Evolutionary conservation across 2,113 vertebrate species (phyloP).

Genomic region (Megaleporinus macrocephalus): DNA sequence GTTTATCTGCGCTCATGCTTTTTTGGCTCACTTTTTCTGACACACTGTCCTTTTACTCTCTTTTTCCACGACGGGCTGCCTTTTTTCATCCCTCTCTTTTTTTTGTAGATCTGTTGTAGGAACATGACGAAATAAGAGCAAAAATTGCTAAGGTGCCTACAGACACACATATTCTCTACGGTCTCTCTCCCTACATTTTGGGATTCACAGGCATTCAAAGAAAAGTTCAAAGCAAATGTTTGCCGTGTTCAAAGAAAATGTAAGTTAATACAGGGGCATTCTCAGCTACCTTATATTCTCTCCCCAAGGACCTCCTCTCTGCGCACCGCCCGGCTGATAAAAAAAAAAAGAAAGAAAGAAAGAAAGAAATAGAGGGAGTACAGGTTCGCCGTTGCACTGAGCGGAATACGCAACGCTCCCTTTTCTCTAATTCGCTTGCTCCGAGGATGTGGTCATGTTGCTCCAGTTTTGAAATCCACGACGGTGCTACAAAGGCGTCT

Average conservation of each 20-base stretch:
- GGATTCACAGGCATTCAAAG: conserved; percentile 47
- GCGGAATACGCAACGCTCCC: conserved; percentile 13
- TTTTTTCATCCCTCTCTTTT: background rate
- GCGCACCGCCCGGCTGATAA: conserved; percentile 16
- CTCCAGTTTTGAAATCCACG: conserved; percentile 3
- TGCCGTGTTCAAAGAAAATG: conserved; percentile 46
- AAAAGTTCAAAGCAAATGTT: conserved; percentile 54
- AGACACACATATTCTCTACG: conserved; percentile 36
- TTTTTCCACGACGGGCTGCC: background rate
- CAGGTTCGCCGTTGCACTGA: conserved; percentile 21
- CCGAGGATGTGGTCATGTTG: background rate
- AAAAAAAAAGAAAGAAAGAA: conserved; percentile 41
- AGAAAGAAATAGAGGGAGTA: conserved; percentile 39
- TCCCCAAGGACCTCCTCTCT: conserved; percentile 16
- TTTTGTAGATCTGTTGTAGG: conserved; percentile 18
- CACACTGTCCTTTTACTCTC: conserved; percentile 2
- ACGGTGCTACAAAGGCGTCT: conserved; percentile 5
- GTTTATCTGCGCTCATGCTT: conserved; percentile 35
- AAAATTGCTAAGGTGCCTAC: conserved; percentile 22
- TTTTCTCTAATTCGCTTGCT: background rate
- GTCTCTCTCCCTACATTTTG: conserved; percentile 33
- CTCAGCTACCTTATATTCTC: conserved; percentile 42
- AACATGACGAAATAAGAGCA: conserved; percentile 10
- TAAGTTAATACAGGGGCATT: conserved; percentile 44
- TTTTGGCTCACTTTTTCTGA: background rate